Base-by-base conservation (phyloP, 1,140 invertebrate species). In the Vanessa atalanta region DNA sequence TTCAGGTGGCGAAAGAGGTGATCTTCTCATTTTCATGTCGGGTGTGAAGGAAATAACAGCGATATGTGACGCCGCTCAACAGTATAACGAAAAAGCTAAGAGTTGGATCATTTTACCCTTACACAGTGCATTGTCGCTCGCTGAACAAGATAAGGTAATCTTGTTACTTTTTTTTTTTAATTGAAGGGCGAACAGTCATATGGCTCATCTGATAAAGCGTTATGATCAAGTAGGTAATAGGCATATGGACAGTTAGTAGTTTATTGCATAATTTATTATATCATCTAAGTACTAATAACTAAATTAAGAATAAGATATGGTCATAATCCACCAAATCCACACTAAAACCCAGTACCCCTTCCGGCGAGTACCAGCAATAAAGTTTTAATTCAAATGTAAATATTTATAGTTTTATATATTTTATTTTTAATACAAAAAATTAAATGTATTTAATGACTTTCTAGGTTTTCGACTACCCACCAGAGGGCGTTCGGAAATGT, bases 101-200 rank as follows among this genome's bases (percentile, higher is more conserved):
- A 95, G 95, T 70, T 99, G 99, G 99, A 98, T 99, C 66, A 95
- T 99, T n/a, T 93, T 99, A 60, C 96, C 98, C 8, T 93, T 99
- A 12, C 99, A 99, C 85, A 99, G 98, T 86, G 96, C 97, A 12
- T 92, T 99, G 51, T 98, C 98, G 1, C 94, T 99, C 0, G 95
- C 96, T 69, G 98, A 99, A 86, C 99, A 99, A 93, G 98, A 99
- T 89, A 99, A 99, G 93, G 97, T 57, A 51, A 16, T n/a, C 15
- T 51, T 53, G 3, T 7, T n/a, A 7, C 20, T 53, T 53, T 53
- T 7, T 51, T n/a, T 9, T 16, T 53, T 20, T 20, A 9, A 16
- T 43, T 5, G 8, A 11, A 5, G 9, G 7, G 37, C 8, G 9
- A 11, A 43, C 37, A 6, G 37, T 9, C 37, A 43, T 1, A 37